Evolutionary conservation across 2,797 vertebrate genomes (phyloP).

Genomic region (Apodemus agrarius): DNA sequence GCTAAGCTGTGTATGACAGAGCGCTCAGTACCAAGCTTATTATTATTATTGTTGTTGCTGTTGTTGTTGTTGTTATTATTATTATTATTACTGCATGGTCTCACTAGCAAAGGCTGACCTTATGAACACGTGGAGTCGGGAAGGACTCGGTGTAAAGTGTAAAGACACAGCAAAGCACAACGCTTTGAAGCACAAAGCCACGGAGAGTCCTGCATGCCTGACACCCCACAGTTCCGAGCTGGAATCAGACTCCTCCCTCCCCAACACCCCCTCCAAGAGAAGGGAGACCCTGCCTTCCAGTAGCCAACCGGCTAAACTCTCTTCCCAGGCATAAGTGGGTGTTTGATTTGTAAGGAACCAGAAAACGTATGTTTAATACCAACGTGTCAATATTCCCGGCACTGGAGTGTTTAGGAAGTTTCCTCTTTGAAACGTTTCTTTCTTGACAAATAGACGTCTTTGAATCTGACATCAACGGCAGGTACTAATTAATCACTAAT

Average conservation of each 20-base stretch:
- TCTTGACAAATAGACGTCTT: slow-evolving; percentile 4
- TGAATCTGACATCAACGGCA: background rate
- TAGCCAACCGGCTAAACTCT: background rate
- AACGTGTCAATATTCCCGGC: background rate
- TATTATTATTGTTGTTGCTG: background rate
- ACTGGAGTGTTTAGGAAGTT: background rate
- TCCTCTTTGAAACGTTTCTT: slow-evolving; percentile 2
- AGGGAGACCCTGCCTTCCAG: background rate
- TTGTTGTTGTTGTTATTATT: background rate
- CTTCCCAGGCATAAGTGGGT: background rate
- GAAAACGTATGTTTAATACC: background rate
- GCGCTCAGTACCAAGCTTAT: background rate
- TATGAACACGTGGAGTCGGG: background rate
- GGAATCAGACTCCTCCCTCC: background rate
- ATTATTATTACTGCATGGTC: background rate
- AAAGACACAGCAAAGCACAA: background rate
- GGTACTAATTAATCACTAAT: slow-evolving; percentile 3
- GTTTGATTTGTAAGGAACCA: background rate
- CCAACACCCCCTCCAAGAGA: background rate
- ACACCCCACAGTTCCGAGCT: background rate
- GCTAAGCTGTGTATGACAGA: background rate
- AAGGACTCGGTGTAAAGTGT: background rate
- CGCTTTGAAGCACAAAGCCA: background rate
- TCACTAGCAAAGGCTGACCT: background rate
- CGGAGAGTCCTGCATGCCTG: background rate